Evolutionary conservation across 2,113 vertebrate species (phyloP).

Genomic region (Lamprotornis superbus): DNA sequence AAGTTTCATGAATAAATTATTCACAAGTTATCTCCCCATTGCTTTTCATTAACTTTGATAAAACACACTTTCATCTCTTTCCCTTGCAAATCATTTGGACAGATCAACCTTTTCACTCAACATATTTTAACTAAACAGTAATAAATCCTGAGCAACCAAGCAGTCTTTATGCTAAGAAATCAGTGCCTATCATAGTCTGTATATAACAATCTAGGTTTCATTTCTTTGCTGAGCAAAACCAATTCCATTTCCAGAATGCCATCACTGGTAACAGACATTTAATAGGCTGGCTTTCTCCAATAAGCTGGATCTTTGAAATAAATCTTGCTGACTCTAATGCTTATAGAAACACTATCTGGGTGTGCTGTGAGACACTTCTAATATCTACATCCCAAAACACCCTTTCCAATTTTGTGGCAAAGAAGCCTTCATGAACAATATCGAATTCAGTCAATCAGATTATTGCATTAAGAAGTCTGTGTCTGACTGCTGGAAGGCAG

Average conservation of each 20-base stretch:
- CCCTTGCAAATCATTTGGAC: constrained; percentile 6
- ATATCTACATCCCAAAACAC: neutral
- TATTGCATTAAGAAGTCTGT: neutral
- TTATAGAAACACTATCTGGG: neutral
- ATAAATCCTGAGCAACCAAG: neutral
- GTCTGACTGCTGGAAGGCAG: neutral
- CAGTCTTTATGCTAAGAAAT: neutral
- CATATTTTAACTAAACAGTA: neutral
- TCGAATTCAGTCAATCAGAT: neutral
- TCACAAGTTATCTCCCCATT: neutral
- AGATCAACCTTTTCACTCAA: neutral
- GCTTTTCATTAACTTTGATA: neutral
- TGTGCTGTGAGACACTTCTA: neutral
- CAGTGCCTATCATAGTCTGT: neutral
- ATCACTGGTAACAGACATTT: neutral
- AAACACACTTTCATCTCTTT: neutral
- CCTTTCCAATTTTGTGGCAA: neutral
- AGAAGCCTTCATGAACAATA: neutral
- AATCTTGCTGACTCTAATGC: constrained; percentile 31
- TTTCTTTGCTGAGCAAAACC: constrained; percentile 13
- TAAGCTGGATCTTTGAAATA: neutral
- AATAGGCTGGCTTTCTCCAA: neutral
- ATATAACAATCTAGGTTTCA: neutral
- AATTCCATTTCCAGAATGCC: neutral
- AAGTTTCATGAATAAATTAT: constrained; percentile 30